Base-by-base conservation (phyloP, 2,797 vertebrate species). In the Gymnodraco acuticeps region DNA sequence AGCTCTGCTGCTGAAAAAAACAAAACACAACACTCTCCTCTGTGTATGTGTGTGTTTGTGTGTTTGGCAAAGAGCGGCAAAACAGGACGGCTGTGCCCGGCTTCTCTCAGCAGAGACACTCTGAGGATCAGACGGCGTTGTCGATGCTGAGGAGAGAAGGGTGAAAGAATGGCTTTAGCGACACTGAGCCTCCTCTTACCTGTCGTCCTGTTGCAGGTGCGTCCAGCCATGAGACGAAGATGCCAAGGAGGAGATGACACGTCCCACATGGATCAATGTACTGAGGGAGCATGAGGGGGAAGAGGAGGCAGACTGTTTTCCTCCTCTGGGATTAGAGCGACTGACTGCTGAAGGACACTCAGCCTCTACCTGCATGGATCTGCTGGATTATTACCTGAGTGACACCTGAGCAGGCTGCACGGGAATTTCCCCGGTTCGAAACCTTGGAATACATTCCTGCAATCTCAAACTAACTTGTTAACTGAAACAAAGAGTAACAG, bases 21-120 rank as follows among this genome's bases (percentile, higher is more conserved):
- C 78, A 67, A 79, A 62, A 67, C 51, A 89, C 89, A 91, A 87
- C 86, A 84, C 83, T 85, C 87, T 86, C 62, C 53, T 87, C 79
- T 86, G 81, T 91, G 75, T 86, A 65, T 85, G 81, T 62, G 38
- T 78, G 77, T 83, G 74, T 89, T 93, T 97, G 95, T 96, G 94
- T 94, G 95, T 97, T 97, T 96, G 95, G 94, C 94, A 95, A 95
- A 95, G 95, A 96, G 95, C 94, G 89, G 88, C 79, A 88, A 93
- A 93, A 93, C 92, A 92, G 91, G 90, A 92, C 91, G 75, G 90
- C 88, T 73, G 79, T 88, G 86, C 91, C 81, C 63, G 84, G 83
- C 85, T 90, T 86, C 85, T 89, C 82, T 89, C 88, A 90, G 83
- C 91, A 89, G 90, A 93, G 80, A 79, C 81, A 71, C 83, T 84